Evolutionary conservation across 2,113 vertebrate genomes (phyloP).

Genomic region (Phylloscopus whistleri): DNA sequence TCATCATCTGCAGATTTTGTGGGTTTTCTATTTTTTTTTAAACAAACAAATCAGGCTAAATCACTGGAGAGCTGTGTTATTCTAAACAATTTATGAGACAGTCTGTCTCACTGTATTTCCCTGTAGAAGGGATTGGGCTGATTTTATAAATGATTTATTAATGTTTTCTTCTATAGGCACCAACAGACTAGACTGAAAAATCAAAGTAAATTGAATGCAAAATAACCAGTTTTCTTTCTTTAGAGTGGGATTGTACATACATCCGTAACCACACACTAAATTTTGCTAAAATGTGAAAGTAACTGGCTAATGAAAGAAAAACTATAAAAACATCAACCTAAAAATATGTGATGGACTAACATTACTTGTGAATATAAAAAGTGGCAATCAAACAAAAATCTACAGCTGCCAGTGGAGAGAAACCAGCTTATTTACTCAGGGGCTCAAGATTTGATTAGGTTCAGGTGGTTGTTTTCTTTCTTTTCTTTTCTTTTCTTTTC

Average conservation of each 20-base stretch:
- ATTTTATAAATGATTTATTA: constrained; percentile 77
- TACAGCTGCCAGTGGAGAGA: not conserved
- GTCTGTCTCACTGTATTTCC: constrained; percentile 67
- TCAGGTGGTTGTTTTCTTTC: not conserved
- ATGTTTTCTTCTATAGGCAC: constrained; percentile 66
- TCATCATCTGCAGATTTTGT: not conserved
- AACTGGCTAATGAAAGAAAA: not conserved
- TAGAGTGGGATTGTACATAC: not conserved
- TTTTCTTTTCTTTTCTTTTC: no score
- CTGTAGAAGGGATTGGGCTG: constrained; percentile 51
- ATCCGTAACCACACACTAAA: not conserved
- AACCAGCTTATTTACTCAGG: not conserved
- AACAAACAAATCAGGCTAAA: constrained; percentile 68
- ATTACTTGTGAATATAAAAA: constrained; percentile 22
- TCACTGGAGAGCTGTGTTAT: constrained; percentile 61
- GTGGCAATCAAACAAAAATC: not conserved
- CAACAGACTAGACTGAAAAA: constrained; percentile 63
- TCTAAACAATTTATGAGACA: constrained; percentile 76
- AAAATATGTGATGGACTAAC: not conserved
- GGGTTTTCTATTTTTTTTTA: not conserved
- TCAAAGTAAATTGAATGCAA: constrained; percentile 65
- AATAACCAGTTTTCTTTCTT: constrained; percentile 27
- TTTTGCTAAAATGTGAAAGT: not conserved
- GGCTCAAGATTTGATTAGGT: not conserved
- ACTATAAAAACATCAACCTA: constrained; percentile 40